Evolutionary conservation across 2,888 invertebrate genomes (phyloP).

Genomic region (Caradrina kadenii): DNA sequence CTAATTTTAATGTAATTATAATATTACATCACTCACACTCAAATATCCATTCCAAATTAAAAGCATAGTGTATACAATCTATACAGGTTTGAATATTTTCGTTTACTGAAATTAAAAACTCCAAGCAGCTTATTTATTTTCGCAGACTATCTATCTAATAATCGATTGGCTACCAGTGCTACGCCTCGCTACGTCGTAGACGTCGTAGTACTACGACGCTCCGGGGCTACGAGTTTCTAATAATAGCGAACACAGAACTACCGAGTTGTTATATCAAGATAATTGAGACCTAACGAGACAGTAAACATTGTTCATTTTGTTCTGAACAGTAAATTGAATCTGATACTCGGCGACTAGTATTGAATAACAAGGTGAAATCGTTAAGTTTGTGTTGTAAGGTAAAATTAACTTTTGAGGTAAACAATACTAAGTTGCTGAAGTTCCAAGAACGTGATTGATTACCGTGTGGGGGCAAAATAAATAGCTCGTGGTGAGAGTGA

Average conservation of each 20-base stretch:
- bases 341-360: constrained; percentile 33
- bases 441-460: constrained; percentile 8
- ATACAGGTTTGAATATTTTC: too few species aligned
- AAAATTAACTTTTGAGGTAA: constrained; percentile 34
- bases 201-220: constrained; percentile 15
- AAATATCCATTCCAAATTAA: neutral
- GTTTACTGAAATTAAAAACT: neutral
- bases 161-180: constrained; percentile 36
- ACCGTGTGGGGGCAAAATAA: neutral
- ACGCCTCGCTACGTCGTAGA: constrained; percentile 32
- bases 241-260: constrained; percentile 10
- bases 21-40: too few species aligned
- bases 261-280: constrained; percentile 12
- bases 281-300: constrained; percentile 19
- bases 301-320: constrained; percentile 29
- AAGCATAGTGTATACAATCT: neutral
- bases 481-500: neutral
- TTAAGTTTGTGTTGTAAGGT: constrained; percentile 15
- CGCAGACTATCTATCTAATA: constrained; percentile 16
- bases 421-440: constrained; percentile 8
- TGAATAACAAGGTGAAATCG: constrained; percentile 24
- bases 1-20: neutral
- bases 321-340: constrained; percentile 24
- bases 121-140: constrained; percentile 14
- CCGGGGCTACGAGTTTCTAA: constrained; percentile 12